Evolutionary conservation across 1,140 invertebrate genomes (phyloP).

Genomic region (Caenorhabditis inopinata): DNA sequence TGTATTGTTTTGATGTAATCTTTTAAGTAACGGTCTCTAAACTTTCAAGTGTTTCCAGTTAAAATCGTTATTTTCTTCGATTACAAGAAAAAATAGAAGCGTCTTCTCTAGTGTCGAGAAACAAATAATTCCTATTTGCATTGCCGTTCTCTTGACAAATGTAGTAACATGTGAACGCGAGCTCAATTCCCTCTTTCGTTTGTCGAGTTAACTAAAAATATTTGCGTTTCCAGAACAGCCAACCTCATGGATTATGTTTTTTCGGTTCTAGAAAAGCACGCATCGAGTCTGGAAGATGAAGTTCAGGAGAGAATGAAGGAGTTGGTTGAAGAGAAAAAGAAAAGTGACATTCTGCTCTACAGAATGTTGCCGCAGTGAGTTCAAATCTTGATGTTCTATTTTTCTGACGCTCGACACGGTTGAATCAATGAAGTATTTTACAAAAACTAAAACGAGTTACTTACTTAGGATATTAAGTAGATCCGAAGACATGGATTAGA

Average conservation of each 20-base stretch:
- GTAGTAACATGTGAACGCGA: not conserved
- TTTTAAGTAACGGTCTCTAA: no score
- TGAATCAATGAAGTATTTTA: no score
- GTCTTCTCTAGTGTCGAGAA: not conserved
- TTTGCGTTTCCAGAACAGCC: conserved; percentile 45
- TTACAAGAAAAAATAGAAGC: not conserved
- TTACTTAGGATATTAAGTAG: no score
- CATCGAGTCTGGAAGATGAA: conserved; percentile 78
- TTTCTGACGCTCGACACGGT: no score
- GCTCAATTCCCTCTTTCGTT: not conserved
- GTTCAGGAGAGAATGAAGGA: conserved; percentile 89
- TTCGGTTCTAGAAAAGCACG: conserved; percentile 82
- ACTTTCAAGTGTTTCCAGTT: conserved; percentile 66
- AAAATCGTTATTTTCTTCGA: not conserved
- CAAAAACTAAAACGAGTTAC: no score
- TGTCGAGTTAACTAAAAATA: not conserved
- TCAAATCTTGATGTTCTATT: no score
- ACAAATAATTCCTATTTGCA: conserved; percentile 14
- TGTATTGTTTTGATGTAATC: conserved; percentile 40
- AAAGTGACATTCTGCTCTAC: conserved; percentile 83
- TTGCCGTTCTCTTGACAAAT: not conserved
- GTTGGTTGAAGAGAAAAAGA: conserved; percentile 90
- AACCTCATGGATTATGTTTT: conserved; percentile 85
- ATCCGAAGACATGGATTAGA: no score
- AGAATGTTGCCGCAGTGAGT: conserved; percentile 88